phyloP scores from a whole-genome alignment of 1,140 invertebrate species.

The Leptopilina clavipes region DNA sequence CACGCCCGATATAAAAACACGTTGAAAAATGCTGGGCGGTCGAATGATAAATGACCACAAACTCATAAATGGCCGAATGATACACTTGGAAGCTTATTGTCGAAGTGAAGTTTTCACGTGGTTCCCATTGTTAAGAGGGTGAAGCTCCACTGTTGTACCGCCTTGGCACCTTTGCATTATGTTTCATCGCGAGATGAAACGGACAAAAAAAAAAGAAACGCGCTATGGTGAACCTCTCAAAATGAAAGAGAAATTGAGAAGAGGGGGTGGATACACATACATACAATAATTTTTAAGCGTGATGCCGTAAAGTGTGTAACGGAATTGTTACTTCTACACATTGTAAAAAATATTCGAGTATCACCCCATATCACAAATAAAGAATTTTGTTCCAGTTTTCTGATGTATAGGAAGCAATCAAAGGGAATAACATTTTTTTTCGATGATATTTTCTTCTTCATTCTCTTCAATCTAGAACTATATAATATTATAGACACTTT shows the following conservation, averaged over 20 bases:
- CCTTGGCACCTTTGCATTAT: constrained; percentile 49
- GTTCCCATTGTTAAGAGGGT: constrained; percentile 56
- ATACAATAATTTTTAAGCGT: constrained; percentile 33
- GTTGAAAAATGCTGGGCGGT: constrained; percentile 64
- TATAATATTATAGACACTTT: no score
- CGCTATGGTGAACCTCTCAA: neutral
- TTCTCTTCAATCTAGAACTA: no score
- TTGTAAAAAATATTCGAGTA: neutral
- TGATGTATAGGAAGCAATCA: neutral
- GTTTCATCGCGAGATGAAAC: constrained; percentile 50
- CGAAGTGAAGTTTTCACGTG: constrained; percentile 61
- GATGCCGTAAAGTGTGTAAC: constrained; percentile 17
- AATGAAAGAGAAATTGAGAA: constrained; percentile 36
- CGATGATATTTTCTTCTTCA: no score
- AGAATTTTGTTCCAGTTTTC: neutral
- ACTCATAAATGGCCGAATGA: constrained; percentile 70
- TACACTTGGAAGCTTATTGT: constrained; percentile 69
- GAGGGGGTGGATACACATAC: neutral
- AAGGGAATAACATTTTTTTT: no score
- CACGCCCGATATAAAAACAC: constrained; percentile 31
- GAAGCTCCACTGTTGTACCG: constrained; percentile 36
- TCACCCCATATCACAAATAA: neutral
- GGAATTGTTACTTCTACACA: neutral
- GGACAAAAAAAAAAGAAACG: constrained; percentile 49
- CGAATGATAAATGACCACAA: constrained; percentile 69